These are phyloP conservation scores for Herminia tarsipennalis DNA, from an alignment of 2,888 invertebrate genomes.

Conservation along the genomic window DNA sequence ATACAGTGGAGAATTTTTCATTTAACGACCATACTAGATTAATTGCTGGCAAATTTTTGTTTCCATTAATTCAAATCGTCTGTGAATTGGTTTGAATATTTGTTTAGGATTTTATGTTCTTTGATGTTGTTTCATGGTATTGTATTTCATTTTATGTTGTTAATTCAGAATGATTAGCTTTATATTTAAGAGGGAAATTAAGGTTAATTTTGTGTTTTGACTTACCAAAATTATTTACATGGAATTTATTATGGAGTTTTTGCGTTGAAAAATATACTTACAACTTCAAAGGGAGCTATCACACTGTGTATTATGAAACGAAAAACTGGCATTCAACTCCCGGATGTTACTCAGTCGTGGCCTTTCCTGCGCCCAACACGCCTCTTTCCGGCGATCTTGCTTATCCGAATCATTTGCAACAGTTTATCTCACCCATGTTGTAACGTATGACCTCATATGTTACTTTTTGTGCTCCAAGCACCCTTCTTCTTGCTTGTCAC, in stretches of 20 bases:
- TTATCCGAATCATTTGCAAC: slow-evolving; percentile 17
- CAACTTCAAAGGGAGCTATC: too few species aligned
- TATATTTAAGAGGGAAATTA: background rate
- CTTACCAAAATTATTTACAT: too few species aligned
- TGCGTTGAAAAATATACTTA: too few species aligned
- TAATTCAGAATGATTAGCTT: background rate
- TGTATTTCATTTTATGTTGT: background rate
- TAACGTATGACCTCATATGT: slow-evolving; percentile 4
- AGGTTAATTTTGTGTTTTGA: background rate
- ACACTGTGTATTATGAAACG: background rate
- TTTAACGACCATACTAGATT: slow-evolving; percentile 61
- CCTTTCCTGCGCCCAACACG: slow-evolving; percentile 14
- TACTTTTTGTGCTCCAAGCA: slow-evolving; percentile 2
- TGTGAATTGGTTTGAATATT: slow-evolving; percentile 36
- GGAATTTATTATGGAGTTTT: too few species aligned
- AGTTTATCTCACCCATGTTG: slow-evolving; percentile 14
- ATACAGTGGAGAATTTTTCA: slow-evolving; percentile 69
- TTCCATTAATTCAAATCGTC: slow-evolving; percentile 26
- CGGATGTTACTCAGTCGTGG: slow-evolving; percentile 15
- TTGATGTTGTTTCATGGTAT: slow-evolving; percentile 13
- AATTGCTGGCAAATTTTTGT: slow-evolving; percentile 47
- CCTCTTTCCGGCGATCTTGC: slow-evolving; percentile 15
- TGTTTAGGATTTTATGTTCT: slow-evolving; percentile 26
- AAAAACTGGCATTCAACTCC: slow-evolving; percentile 14
- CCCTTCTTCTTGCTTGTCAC: background rate